phyloP scores from a whole-genome alignment of 2,797 vertebrate genomes.

The Aphelocoma californica region DNA sequence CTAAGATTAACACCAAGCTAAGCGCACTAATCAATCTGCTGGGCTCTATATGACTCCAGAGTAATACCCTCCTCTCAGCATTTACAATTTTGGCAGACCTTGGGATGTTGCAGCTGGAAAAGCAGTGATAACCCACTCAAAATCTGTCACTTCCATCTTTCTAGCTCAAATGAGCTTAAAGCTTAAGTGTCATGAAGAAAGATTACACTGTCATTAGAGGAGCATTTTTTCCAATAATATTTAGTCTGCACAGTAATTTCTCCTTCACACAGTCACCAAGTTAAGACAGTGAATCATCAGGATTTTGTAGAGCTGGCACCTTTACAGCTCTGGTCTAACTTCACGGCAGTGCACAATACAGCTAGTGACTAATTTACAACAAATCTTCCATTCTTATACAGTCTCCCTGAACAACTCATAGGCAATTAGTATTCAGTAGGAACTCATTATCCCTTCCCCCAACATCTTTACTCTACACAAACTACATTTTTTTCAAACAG shows the following conservation, averaged over 20 bases:
- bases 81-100: conserved; percentile 5
- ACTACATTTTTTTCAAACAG: conserved; percentile 34
- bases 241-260: conserved; percentile 24
- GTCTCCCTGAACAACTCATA: conserved; percentile 72
- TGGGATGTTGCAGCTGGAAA: neutral
- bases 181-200: neutral
- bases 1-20: neutral
- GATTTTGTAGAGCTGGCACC: conserved; percentile 60
- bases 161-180: conserved; percentile 4
- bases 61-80: neutral
- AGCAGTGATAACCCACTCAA: conserved; percentile 5
- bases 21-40: neutral
- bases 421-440: conserved; percentile 79
- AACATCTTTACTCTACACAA: conserved; percentile 66
- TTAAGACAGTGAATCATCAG: conserved; percentile 43
- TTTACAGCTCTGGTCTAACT: conserved; percentile 63
- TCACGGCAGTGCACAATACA: conserved; percentile 61
- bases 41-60: neutral
- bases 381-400: conserved; percentile 75
- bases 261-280: conserved; percentile 18
- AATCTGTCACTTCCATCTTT: neutral
- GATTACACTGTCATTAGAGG: neutral
- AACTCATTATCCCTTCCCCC: conserved; percentile 75
- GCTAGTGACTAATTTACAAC: conserved; percentile 77
- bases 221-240: neutral